Conservation (phyloP, 2,113 vertebrate genomes). For the Cryptomyrus ogoouensis region DNA sequence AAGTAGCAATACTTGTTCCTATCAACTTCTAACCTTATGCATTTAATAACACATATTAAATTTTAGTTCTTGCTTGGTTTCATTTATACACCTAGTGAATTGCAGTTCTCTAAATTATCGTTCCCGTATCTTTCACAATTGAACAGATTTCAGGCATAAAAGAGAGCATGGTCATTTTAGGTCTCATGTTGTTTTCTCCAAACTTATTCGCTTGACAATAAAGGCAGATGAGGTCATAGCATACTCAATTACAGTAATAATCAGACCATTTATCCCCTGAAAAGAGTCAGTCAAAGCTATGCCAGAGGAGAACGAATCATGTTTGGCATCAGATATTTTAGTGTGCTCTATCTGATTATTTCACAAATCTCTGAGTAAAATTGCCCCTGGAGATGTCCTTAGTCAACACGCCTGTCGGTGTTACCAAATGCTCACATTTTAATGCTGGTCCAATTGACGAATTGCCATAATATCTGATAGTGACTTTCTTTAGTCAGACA, state of each 20-base stretch:
- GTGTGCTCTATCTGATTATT: not conserved
- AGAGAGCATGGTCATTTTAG: not conserved
- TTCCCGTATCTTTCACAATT: not conserved
- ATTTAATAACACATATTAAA: not conserved
- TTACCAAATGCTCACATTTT: constrained; percentile 8
- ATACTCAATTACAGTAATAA: not conserved
- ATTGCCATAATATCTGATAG: not conserved
- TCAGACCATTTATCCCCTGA: not conserved
- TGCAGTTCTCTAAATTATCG: not conserved
- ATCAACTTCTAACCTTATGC: not conserved
- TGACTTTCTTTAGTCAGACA: not conserved
- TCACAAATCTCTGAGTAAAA: not conserved
- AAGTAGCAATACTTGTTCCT: not conserved
- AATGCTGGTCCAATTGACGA: constrained; percentile 1
- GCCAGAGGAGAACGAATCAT: not conserved
- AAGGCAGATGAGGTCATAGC: not conserved
- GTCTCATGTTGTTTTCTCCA: not conserved
- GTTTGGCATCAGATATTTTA: not conserved
- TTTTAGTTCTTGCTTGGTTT: not conserved
- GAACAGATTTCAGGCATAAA: not conserved
- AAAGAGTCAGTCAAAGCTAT: not conserved
- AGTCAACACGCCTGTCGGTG: not conserved
- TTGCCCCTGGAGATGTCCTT: not conserved
- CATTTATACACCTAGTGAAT: not conserved
- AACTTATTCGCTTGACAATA: not conserved